phyloP scores from a whole-genome alignment of 2,113 vertebrate genomes.

The Oncorhynchus kisutch region DNA sequence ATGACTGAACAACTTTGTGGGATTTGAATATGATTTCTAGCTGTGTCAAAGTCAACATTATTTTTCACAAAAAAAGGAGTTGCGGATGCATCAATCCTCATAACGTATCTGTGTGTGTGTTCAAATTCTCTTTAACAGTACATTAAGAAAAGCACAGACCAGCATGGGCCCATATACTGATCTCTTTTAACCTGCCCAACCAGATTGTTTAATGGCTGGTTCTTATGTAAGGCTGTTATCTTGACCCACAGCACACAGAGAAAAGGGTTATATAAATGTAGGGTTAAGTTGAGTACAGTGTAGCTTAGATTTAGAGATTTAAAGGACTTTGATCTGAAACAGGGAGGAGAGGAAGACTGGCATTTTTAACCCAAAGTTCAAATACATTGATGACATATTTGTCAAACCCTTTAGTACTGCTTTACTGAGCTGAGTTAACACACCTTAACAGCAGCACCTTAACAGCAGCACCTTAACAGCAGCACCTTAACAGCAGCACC shows the following conservation, averaged over 20 bases:
- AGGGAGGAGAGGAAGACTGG: neutral
- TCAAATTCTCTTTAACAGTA: constrained; percentile 41
- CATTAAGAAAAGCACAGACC: constrained; percentile 20
- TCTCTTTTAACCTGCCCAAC: neutral
- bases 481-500: too few relatives aligned
- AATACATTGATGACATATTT: constrained; percentile 16
- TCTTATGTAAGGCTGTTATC: constrained; percentile 40
- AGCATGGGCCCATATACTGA: constrained; percentile 1
- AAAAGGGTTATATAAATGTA: constrained; percentile 45
- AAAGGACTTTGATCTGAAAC: constrained; percentile 44
- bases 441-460: too few relatives aligned
- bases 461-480: too few relatives aligned
- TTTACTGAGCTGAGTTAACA: neutral
- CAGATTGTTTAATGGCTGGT: neutral
- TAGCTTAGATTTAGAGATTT: constrained; percentile 44
- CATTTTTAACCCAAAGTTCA: constrained; percentile 19
- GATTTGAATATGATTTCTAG: constrained; percentile 42
- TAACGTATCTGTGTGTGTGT: neutral
- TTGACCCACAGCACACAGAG: constrained; percentile 24
- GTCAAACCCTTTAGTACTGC: neutral
- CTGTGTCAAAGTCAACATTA: constrained; percentile 57
- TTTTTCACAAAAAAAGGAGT: constrained; percentile 31
- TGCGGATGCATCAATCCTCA: neutral
- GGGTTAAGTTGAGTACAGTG: constrained; percentile 37
- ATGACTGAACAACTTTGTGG: constrained; percentile 46